Evolutionary conservation across 1,140 invertebrate species (phyloP).

Genomic region (Heterodera schachtii): DNA sequence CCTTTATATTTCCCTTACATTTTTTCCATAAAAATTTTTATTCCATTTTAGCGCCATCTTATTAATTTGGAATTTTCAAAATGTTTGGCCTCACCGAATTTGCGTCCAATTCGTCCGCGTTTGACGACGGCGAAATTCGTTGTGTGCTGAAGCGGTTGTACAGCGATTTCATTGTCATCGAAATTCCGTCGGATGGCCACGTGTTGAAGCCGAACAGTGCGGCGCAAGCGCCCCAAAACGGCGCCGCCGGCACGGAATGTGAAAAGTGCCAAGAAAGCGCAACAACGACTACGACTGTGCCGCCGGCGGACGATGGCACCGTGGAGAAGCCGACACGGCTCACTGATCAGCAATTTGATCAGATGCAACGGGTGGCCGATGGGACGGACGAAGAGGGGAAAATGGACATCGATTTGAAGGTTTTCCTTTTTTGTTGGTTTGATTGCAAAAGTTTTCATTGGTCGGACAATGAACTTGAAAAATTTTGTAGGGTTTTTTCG

Average conservation of each 20-base stretch:
- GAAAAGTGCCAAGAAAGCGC: not conserved
- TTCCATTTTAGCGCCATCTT: not conserved
- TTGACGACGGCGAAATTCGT: not conserved
- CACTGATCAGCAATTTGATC: slow-evolving; percentile 13
- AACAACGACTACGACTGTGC: not conserved
- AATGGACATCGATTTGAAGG: slow-evolving; percentile 20
- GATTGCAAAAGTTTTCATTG: not conserved
- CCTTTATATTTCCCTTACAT: no score
- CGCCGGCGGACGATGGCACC: not conserved
- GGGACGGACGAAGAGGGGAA: not conserved
- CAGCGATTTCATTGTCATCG: slow-evolving; percentile 34
- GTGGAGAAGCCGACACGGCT: not conserved
- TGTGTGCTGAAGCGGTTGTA: slow-evolving; percentile 34
- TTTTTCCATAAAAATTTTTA: no score
- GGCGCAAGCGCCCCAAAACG: not conserved
- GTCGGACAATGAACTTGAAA: no score
- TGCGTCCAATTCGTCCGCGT: not conserved
- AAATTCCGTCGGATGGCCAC: slow-evolving; percentile 21
- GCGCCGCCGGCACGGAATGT: not conserved
- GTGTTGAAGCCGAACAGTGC: slow-evolving; percentile 4
- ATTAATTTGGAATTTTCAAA: not conserved
- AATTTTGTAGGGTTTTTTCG: not conserved
- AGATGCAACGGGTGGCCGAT: not conserved
- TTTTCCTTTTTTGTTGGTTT: not conserved
- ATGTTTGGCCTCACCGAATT: slow-evolving; percentile 2